Evolutionary conservation across 2,797 vertebrate genomes (phyloP).

Genomic region (Numenius phaeopus): DNA sequence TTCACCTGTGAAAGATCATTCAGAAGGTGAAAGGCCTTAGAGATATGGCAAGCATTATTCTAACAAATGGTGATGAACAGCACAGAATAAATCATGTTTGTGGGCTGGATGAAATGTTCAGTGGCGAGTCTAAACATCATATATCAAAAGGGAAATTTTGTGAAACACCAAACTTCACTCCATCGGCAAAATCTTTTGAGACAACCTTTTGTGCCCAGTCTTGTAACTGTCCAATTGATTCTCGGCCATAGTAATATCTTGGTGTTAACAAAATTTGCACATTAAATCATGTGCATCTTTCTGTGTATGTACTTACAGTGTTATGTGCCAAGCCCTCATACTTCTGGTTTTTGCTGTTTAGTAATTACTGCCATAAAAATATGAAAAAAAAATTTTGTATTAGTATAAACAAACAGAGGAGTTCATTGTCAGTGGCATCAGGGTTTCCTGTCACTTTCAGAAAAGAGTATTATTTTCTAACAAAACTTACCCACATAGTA

Average conservation of each 20-base stretch:
- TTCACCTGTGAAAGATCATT: conserved; percentile 70
- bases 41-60: conserved; percentile 49
- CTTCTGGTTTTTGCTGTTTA: background rate
- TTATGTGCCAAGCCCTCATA: background rate
- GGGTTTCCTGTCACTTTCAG: background rate
- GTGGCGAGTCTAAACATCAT: conserved; percentile 55
- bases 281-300: background rate
- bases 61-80: conserved; percentile 64
- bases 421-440: background rate
- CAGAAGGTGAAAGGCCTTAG: conserved; percentile 63
- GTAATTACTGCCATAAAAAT: background rate
- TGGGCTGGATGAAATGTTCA: conserved; percentile 42
- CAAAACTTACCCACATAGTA: background rate
- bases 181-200: conserved; percentile 32
- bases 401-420: background rate
- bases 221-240: background rate
- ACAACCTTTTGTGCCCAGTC: background rate
- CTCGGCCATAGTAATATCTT: background rate
- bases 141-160: conserved; percentile 61
- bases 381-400: background rate
- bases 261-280: background rate
- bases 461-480: background rate
- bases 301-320: background rate
- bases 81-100: conserved; percentile 68
- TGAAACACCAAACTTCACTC: conserved; percentile 53